A percentile compares a stretch with the other conserved stretches of the same genome.
Conservation (phyloP, 2,888 invertebrate genomes). For the Elmis aenea region DNA sequence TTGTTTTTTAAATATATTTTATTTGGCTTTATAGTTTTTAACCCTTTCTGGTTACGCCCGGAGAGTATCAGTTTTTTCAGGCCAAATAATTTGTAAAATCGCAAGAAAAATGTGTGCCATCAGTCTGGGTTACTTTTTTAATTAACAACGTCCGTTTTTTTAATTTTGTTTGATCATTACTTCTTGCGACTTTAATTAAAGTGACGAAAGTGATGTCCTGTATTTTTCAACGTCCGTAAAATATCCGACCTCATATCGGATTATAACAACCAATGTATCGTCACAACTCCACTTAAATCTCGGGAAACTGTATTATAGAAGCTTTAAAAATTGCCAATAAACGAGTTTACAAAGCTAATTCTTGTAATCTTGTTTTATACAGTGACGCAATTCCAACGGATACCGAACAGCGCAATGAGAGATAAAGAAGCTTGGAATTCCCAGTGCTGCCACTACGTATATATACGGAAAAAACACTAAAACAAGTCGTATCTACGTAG, state of each 20-base stretch:
- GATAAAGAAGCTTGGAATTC: slow-evolving; percentile 12
- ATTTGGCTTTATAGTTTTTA: too few species aligned
- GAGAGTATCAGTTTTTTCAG: too few species aligned
- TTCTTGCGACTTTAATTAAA: slow-evolving; percentile 40
- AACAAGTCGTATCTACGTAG: slow-evolving; percentile 31
- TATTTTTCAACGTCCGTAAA: slow-evolving; percentile 35
- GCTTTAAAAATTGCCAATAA: too few species aligned
- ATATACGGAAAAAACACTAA: slow-evolving; percentile 26
- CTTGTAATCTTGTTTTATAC: not conserved
- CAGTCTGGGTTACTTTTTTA: slow-evolving; percentile 38
- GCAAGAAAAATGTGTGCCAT: slow-evolving; percentile 37
- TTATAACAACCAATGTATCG: too few species aligned
- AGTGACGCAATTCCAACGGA: too few species aligned
- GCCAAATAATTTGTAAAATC: too few species aligned
- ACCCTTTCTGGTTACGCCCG: too few species aligned
- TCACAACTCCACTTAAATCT: too few species aligned
- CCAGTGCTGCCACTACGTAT: slow-evolving; percentile 18
- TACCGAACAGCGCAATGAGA: too few species aligned
- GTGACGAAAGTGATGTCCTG: slow-evolving; percentile 32
- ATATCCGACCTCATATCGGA: slow-evolving; percentile 15
- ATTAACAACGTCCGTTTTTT: slow-evolving; percentile 42
- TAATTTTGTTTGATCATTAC: slow-evolving; percentile 40
- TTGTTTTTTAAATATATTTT: too few species aligned
- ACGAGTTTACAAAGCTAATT: not conserved
- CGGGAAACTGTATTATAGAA: too few species aligned